Conservation (phyloP, 2,888 invertebrate genomes). For the Watsonalla binaria region DNA sequence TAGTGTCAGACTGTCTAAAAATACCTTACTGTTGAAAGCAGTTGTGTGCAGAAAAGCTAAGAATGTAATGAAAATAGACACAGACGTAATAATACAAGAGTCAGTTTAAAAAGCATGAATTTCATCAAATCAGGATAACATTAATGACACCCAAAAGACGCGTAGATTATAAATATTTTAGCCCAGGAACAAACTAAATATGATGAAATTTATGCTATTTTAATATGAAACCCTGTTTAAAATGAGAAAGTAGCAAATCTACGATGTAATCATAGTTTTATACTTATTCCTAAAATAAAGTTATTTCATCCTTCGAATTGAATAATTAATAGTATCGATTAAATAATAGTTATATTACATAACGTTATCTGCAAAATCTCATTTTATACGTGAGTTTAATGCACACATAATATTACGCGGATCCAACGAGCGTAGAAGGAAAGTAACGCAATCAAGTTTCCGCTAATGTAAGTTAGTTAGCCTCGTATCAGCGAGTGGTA, state of each 20-base stretch:
- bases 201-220: neutral
- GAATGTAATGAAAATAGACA: neutral
- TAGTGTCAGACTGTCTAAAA: too few species aligned
- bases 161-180: too few species aligned
- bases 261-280: neutral
- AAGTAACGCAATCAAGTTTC: neutral
- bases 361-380: neutral
- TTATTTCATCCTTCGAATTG: neutral
- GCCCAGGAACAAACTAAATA: too few species aligned
- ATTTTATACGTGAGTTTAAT: neutral
- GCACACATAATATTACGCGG: too few species aligned
- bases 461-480: neutral
- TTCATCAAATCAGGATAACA: neutral
- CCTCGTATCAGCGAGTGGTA: neutral
- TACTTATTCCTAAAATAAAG: neutral
- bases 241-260: neutral
- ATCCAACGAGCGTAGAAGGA: neutral
- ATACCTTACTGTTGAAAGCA: neutral
- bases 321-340: too few species aligned
- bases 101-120: neutral
- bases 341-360: too few species aligned
- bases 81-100: neutral
- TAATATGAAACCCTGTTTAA: neutral
- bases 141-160: too few species aligned
- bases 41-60: neutral